Evolutionary conservation across 1,140 invertebrate species (phyloP), one percentile per base, ranked within the genome.

Genomic region (Diorhabda sublineata): DNA sequence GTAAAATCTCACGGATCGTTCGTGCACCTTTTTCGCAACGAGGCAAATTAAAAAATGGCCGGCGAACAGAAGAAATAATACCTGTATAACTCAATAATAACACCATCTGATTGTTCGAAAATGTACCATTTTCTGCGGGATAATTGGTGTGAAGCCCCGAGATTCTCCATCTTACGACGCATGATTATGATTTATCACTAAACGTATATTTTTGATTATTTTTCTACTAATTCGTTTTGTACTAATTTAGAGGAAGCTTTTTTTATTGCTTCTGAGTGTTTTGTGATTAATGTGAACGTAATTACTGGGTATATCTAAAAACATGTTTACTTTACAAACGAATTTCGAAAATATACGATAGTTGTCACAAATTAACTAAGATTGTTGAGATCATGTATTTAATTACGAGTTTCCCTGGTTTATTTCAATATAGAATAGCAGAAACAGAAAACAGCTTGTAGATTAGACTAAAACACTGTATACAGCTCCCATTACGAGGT

Each of bases 21-120:
- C 47, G 56, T 65, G 42, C 52, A 57, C 64, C 61, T 44, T 52
- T 52, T 47, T 65, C 56, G 64, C 42, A 65, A 47, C 66, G n/a
- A 47, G 42, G 41, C 45, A 61, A 66, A 68, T 61, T 68, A 61
- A 61, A 68, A 68, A 68, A 61, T 68, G 60, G 45, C 66, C 59
- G 52, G 59, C 66, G 26, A 62, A 62, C 44, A 62, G 43, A 60
- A 42, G 59, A 68, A 68, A 68, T 68, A 61, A 61, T 68, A 68
- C 58, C 47, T 62, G 60, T 61, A 69, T 64, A 69, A 69, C 62
- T 69, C 68, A 69, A 69, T 69, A 69, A 69, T 69, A 69, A 63
- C 61, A 64, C 62, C 68, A 64, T 69, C 57, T 69, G 68, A 69
- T 69, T 56, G 68, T 52, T 42, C 52, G 62, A 63, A 62, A 56